Percentiles rank a stretch among this genome's conserved stretches.
phyloP scores from a whole-genome alignment of 2,888 invertebrate genomes.

The Callyntrura sp. region DNA sequence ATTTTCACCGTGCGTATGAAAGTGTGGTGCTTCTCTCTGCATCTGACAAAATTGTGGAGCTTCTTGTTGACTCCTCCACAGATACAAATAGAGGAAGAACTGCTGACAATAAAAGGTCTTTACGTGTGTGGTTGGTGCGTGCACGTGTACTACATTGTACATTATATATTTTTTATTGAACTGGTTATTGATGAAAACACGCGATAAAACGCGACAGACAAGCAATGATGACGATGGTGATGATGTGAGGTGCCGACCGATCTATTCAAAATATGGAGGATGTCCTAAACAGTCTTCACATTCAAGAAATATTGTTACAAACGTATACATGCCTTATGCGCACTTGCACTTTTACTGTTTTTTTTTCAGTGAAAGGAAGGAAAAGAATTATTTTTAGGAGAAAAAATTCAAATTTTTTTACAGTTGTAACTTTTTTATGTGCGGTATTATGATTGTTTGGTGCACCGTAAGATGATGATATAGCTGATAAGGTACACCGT shows the following conservation, averaged over 20 bases:
- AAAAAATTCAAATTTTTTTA: constrained; percentile 15
- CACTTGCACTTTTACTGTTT: constrained; percentile 40
- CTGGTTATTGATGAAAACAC: constrained; percentile 9
- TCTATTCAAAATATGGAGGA: not conserved
- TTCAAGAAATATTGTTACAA: not conserved
- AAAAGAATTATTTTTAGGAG: not conserved
- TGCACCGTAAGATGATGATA: not conserved
- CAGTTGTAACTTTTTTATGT: constrained; percentile 15
- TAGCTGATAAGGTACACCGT: not conserved
- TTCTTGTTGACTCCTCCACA: not conserved
- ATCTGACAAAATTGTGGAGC: constrained; percentile 1
- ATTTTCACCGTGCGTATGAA: constrained; percentile 9
- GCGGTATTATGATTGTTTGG: constrained; percentile 19
- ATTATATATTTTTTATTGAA: not conserved
- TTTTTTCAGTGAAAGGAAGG: not conserved
- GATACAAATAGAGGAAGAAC: not conserved
- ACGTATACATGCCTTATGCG: not conserved
- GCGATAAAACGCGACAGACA: not conserved
- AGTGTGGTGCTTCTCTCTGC: not conserved
- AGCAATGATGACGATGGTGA: not conserved
- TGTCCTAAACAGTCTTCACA: not conserved
- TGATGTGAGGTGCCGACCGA: not conserved
- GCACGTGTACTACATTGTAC: not conserved
- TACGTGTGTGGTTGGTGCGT: not conserved
- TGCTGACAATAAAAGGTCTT: not conserved